Evolutionary conservation across 2,797 vertebrate species (phyloP), one percentile per base, ranked within the genome.

Genomic region (Emydoidea blandingii): DNA sequence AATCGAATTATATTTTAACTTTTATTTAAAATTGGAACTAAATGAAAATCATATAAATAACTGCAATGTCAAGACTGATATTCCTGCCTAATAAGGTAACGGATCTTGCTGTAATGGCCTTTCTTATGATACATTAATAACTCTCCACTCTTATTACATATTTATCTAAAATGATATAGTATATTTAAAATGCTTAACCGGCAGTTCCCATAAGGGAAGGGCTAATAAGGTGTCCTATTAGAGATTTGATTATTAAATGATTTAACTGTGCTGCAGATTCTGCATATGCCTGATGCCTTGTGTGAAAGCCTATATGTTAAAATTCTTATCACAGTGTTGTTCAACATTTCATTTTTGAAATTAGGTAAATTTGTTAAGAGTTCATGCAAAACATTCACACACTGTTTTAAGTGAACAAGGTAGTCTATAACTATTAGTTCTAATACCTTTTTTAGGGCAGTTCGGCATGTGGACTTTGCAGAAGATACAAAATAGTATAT

Each of bases 1-100:
- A 92, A 91, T 92, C 72, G 68, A 95, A 95, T 93, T 93, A 85
- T 94, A 92, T 94, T 97, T 98, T 97, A 96, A 94, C 54, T 95
- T 98, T 86, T 54, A 0, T 94, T 98, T 87, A 86, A 72, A 97
- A 87, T 88, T 87, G 68, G 80, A 97, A 92, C 52, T 90, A 86
- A 97, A 93, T 97, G 94, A 97, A 97, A 95, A 96, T 91, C 31
- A 88, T 92, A 95, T 96, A 91, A 97, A 91, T 95, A 95, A 91
- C 79, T 85, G 81, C 68, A 89, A 96, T 59, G 92, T 92, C 52
- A 91, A 91, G 53, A 78, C 25, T 94, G 49, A 90, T 94, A 85
- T 62, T 96, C 76, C 95, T 96, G 80, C 94, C 93, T 96, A 94
- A 91, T 85, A 95, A 89, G 37, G 78, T 88, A 93, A 44, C 86